A percentile compares a stretch with the other conserved stretches of the same genome.
Evolutionary conservation across 2,888 invertebrate genomes (phyloP).

Genomic region (Mesorhabditis belari): DNA sequence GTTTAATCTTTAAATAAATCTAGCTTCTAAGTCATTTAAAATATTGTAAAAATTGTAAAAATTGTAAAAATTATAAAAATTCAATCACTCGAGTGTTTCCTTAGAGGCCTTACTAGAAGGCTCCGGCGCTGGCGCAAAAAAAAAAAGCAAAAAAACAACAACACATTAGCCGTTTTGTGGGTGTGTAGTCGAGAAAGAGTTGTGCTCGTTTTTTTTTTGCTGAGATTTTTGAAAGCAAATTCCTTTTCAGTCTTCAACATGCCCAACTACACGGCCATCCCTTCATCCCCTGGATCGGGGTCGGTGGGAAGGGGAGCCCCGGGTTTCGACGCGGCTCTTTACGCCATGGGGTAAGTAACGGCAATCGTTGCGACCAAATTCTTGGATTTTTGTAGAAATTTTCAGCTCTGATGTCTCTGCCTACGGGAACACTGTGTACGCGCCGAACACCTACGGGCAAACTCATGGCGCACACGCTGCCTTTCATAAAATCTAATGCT

Average conservation of each 20-base stretch:
- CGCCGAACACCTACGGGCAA: not conserved
- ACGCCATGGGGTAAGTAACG: not conserved
- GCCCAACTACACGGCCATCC: slow-evolving; percentile 22
- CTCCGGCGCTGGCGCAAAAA: not conserved
- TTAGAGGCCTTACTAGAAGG: not conserved
- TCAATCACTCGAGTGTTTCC: no score
- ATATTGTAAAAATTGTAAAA: not conserved
- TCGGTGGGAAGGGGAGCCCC: slow-evolving; percentile 2
- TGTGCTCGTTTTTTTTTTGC: no score
- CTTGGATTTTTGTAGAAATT: not conserved
- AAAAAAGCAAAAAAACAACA: no score
- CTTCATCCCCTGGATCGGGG: slow-evolving; percentile 10
- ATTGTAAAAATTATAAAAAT: not conserved
- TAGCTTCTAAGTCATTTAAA: not conserved
- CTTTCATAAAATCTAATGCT: not conserved
- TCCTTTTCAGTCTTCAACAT: slow-evolving; percentile 27
- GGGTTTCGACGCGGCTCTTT: not conserved
- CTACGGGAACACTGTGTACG: not conserved
- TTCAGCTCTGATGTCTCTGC: not conserved
- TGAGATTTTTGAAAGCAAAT: not conserved
- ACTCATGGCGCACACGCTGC: not conserved
- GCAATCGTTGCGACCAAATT: not conserved
- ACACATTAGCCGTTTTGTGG: no score
- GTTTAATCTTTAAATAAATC: not conserved
- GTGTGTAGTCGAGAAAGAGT: no score